Evolutionary conservation across 2,113 vertebrate species (phyloP).

Genomic region (Xyliphius kryptos): DNA sequence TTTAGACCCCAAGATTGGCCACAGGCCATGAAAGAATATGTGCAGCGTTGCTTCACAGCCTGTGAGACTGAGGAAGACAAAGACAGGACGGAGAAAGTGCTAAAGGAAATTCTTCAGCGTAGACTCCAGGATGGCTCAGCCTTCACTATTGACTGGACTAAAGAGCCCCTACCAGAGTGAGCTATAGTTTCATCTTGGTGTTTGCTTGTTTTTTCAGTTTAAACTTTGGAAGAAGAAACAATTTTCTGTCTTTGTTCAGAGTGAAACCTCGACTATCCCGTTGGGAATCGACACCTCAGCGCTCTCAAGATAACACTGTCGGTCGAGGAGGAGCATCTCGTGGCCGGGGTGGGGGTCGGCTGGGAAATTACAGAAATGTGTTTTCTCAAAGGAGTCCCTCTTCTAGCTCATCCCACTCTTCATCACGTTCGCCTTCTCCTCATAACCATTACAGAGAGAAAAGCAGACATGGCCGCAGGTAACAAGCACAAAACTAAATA

Average conservation of each 20-base stretch:
- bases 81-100: constrained; percentile 81
- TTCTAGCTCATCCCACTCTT: constrained; percentile 76
- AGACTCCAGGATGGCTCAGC: constrained; percentile 85
- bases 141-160: constrained; percentile 87
- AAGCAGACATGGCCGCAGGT: constrained; percentile 59
- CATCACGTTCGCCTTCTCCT: constrained; percentile 77
- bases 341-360: constrained; percentile 63
- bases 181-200: constrained; percentile 3
- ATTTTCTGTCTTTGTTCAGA: too few species aligned
- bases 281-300: constrained; percentile 71
- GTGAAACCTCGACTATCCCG: constrained; percentile 73
- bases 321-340: constrained; percentile 59
- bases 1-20: constrained; percentile 85
- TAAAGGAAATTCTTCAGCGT: constrained; percentile 85
- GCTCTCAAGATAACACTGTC: constrained; percentile 50
- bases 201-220: too few species aligned
- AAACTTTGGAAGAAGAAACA: too few species aligned
- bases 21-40: constrained; percentile 88
- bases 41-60: constrained; percentile 86
- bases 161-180: constrained; percentile 79
- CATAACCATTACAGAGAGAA: constrained; percentile 72
- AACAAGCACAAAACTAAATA: not conserved
- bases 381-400: constrained; percentile 85
- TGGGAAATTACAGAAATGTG: constrained; percentile 80
- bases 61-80: constrained; percentile 88